Percentiles rank a stretch among this genome's conserved stretches.
Evolutionary conservation across 30 jellyfish, hydroid and myxozoan species (phyloP).

Genomic region (Chironex yamaguchii): DNA sequence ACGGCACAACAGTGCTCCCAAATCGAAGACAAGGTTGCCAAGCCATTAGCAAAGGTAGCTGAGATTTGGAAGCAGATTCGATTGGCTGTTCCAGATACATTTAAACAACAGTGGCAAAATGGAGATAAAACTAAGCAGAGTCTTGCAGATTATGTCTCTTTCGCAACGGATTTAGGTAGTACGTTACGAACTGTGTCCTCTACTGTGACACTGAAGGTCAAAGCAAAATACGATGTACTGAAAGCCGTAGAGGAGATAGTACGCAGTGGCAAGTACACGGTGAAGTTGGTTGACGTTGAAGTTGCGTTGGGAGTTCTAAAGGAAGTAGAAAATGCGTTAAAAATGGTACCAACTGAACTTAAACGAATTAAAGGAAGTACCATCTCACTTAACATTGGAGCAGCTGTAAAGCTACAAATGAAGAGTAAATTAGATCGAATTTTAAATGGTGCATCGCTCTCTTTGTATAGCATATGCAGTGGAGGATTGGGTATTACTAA

Average conservation of each 20-base stretch:
- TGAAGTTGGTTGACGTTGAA: conserved; percentile 30
- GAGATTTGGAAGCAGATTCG: conserved; percentile 71
- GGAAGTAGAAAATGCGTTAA: conserved; percentile 50
- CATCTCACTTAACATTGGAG: conserved; percentile 19
- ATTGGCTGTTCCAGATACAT: conserved; percentile 33
- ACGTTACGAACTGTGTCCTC: conserved; percentile 38
- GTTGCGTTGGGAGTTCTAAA: conserved; percentile 21
- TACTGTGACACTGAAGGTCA: conserved; percentile 27
- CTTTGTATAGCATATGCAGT: not conserved
- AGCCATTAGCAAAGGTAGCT: conserved; percentile 42
- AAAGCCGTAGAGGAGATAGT: conserved; percentile 19
- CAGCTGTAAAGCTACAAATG: not conserved
- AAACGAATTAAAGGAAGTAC: not conserved
- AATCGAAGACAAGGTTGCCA: conserved; percentile 35
- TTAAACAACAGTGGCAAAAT: conserved; percentile 64
- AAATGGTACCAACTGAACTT: conserved; percentile 44
- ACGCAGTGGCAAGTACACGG: conserved; percentile 47
- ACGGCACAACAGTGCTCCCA: conserved; percentile 47
- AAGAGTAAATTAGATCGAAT: not conserved
- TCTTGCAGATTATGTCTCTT: conserved; percentile 9
- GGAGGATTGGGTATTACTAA: not conserved
- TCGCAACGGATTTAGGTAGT: conserved; percentile 22
- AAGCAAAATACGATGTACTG: conserved; percentile 7
- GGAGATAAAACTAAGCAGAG: conserved; percentile 7
- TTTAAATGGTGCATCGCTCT: not conserved